These are phyloP conservation scores for Dermolepida albohirtum DNA, from an alignment of 2,888 invertebrate genomes.

Conservation along the genomic window DNA sequence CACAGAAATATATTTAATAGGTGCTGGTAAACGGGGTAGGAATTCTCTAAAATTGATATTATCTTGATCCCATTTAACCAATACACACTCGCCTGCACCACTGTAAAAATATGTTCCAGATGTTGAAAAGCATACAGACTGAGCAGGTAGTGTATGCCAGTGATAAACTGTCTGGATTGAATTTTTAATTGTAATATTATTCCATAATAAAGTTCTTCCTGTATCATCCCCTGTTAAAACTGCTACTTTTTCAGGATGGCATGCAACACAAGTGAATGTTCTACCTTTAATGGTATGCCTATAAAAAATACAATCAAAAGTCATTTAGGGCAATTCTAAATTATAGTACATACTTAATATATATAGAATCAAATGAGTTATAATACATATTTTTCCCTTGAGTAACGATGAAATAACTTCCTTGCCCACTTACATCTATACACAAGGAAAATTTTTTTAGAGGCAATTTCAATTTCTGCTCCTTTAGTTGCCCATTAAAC, in stretches of 20 bases:
- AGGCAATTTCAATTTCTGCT: slow-evolving; percentile 15
- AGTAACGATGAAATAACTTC: slow-evolving; percentile 53
- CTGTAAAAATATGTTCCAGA: slow-evolving; percentile 77
- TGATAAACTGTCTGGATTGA: slow-evolving; percentile 70
- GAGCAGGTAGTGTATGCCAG: slow-evolving; percentile 82
- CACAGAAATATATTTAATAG: slow-evolving; percentile 73
- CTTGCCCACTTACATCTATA: slow-evolving; percentile 51
- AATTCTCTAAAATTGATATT: slow-evolving; percentile 68
- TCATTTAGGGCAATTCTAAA: slow-evolving; percentile 48
- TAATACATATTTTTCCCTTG: slow-evolving; percentile 51
- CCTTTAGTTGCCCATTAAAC: slow-evolving; percentile 22
- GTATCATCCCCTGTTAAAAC: slow-evolving; percentile 76
- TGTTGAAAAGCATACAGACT: slow-evolving; percentile 74
- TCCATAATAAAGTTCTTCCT: slow-evolving; percentile 77
- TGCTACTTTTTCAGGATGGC: slow-evolving; percentile 74
- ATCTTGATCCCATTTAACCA: slow-evolving; percentile 79
- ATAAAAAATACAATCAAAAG: slow-evolving; percentile 43
- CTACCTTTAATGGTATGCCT: slow-evolving; percentile 49
- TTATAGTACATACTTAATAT: slow-evolving; percentile 24
- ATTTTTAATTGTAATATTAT: slow-evolving; percentile 60
- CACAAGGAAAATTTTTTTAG: slow-evolving; percentile 3
- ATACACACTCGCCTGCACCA: slow-evolving; percentile 81
- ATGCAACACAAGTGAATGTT: slow-evolving; percentile 72
- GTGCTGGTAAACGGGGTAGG: slow-evolving; percentile 78
- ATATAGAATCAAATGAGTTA: slow-evolving; percentile 17